These are phyloP conservation scores for Chloroceryle amazona DNA, from an alignment of 2,797 vertebrate genomes.

Conservation along the genomic window DNA sequence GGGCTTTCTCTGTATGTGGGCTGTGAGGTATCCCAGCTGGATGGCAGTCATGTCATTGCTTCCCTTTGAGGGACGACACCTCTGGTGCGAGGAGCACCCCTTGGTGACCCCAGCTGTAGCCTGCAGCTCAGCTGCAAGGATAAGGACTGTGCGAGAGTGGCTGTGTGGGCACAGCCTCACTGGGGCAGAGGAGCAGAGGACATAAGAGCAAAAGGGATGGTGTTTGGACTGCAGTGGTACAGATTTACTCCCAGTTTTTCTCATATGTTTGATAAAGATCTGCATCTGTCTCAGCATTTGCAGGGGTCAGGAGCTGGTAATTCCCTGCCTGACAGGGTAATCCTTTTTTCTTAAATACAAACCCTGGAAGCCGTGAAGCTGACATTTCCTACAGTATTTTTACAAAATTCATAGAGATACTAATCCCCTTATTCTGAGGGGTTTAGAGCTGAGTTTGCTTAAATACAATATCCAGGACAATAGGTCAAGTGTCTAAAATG, in stretches of 20 bases:
- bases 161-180: rapidly evolving
- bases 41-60: neutral
- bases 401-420: neutral
- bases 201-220: neutral
- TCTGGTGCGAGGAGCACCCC: neutral
- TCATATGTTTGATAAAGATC: neutral
- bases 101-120: neutral
- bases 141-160: rapidly evolving
- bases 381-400: constrained; percentile 15
- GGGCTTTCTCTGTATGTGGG: neutral
- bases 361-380: neutral
- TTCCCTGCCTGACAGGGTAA: neutral
- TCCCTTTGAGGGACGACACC: neutral
- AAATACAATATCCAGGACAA: neutral
- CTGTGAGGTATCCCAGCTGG: neutral
- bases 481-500: neutral
- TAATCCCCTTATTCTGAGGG: neutral
- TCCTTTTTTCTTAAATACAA: neutral
- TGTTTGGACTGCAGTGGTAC: neutral
- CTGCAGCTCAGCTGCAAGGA: rapidly evolving
- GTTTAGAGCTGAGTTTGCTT: neutral
- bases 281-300: neutral
- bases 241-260: neutral
- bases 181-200: neutral
- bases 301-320: neutral